These are phyloP conservation scores for Leptosomus discolor DNA, from an alignment of 2,113 vertebrate genomes.

Conservation along the genomic window DNA sequence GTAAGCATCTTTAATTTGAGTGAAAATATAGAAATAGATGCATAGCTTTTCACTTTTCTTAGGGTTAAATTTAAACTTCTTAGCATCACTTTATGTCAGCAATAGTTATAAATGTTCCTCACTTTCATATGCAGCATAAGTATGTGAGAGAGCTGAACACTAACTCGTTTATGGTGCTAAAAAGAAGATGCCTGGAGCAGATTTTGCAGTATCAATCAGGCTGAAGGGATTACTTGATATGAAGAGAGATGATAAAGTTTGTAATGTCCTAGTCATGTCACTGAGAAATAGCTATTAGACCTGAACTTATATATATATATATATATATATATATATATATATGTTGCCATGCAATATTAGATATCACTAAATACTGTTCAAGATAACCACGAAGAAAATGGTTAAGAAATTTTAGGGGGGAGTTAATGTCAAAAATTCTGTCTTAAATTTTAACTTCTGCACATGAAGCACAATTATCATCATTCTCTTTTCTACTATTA, in stretches of 20 bases:
- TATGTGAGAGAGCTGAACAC: neutral
- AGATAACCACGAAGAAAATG: neutral
- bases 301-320: neutral
- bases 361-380: neutral
- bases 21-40: neutral
- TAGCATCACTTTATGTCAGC: neutral
- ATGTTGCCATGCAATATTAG: neutral
- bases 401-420: no score
- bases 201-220: conserved; percentile 3
- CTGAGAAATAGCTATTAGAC: neutral
- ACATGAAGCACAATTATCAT: neutral
- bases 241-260: conserved; percentile 16
- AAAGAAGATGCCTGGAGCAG: conserved; percentile 15
- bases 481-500: neutral
- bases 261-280: neutral
- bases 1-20: neutral
- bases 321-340: neutral
- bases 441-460: neutral
- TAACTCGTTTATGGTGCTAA: neutral
- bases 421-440: neutral
- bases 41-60: neutral
- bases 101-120: neutral
- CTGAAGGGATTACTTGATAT: conserved; percentile 33
- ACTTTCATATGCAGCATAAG: neutral
- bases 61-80: neutral